Evolutionary conservation across 2,888 invertebrate genomes (phyloP).

Genomic region (Dicranocentrus wangi): DNA sequence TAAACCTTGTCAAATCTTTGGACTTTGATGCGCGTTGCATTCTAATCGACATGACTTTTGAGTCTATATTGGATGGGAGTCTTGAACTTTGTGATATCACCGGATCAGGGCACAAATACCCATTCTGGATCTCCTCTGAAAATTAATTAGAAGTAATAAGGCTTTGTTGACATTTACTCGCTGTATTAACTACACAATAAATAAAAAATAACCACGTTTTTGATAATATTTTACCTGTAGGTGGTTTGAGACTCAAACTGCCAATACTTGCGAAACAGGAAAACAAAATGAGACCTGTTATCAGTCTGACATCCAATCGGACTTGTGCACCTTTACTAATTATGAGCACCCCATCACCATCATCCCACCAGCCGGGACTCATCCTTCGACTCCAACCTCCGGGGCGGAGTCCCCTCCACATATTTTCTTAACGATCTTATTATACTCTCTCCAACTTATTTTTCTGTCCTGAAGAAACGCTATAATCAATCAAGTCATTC

Average conservation of each 20-base stretch:
- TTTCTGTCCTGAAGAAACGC: no score
- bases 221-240: conserved; percentile 36
- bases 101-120: conserved; percentile 63
- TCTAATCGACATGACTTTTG: conserved; percentile 33
- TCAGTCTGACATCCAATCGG: neutral
- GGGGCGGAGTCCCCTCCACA: no score
- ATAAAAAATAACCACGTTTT: neutral
- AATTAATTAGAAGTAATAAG: neutral
- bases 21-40: conserved; percentile 16
- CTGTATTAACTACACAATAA: neutral
- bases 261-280: conserved; percentile 33
- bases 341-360: no score
- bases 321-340: no score
- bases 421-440: no score
- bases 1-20: conserved; percentile 24
- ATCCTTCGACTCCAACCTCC: no score
- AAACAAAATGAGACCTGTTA: neutral
- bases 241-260: conserved; percentile 49
- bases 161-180: neutral
- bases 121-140: conserved; percentile 64
- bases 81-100: conserved; percentile 27
- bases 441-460: no score
- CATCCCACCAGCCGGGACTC: no score
- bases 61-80: neutral
- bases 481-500: no score